phyloP scores from a whole-genome alignment of 2,888 invertebrate species.

The Diadegma fenestrale region DNA sequence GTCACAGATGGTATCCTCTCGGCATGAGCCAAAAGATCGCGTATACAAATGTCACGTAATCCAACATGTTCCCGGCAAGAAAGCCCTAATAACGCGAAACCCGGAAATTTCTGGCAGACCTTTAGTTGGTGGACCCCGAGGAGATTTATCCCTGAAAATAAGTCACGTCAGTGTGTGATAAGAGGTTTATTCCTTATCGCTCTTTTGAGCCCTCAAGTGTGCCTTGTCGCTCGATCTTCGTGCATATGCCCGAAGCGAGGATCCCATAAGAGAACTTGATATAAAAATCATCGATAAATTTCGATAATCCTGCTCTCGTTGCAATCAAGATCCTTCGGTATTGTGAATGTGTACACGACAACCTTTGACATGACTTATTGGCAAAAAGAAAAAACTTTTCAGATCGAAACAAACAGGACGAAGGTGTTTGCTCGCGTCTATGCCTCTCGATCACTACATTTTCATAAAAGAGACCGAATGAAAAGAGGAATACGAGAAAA shows the following conservation, averaged over 20 bases:
- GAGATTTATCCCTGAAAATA: conserved; percentile 3
- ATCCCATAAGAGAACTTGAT: conserved; percentile 1
- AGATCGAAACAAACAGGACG: conserved; percentile 27
- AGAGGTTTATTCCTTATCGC: conserved; percentile 21
- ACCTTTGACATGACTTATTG: conserved; percentile 47
- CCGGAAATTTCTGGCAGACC: conserved; percentile 8
- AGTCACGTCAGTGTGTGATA: conserved; percentile 13
- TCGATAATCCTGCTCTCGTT: conserved; percentile 3
- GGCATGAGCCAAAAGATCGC: background rate
- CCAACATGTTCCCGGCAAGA: background rate
- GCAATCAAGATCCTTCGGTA: conserved; percentile 8
- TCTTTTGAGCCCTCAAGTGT: background rate
- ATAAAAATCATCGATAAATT: conserved; percentile 19
- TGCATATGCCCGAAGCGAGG: conserved; percentile 9
- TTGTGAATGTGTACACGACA: conserved; percentile 16
- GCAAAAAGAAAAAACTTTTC: conserved; percentile 28
- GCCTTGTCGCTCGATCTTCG: background rate
- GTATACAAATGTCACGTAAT: conserved; percentile 10
- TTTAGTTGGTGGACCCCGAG: background rate
- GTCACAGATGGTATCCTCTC: background rate
- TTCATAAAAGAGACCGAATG: background rate
- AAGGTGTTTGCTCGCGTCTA: background rate
- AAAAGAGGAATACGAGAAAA: conserved; percentile 23
- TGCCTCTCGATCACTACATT: background rate
- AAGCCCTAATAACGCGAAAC: conserved; percentile 3